phyloP scores from a whole-genome alignment of 2,888 invertebrate genomes.

The Physocephala rufipes region DNA sequence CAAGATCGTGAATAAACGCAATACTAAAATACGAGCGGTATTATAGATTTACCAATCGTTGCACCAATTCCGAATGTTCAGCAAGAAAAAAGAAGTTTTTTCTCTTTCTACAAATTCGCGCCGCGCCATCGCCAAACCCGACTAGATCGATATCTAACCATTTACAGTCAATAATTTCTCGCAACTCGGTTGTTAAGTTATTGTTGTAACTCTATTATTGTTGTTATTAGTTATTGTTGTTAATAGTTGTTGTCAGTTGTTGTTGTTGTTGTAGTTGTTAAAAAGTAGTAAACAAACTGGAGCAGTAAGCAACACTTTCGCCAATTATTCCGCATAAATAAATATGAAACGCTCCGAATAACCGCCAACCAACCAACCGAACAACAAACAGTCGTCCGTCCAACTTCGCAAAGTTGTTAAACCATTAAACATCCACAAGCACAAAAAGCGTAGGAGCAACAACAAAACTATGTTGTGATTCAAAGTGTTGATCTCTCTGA shows the following conservation, averaged over 20 bases:
- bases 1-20: no score
- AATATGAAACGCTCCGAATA: slow-evolving; percentile 38
- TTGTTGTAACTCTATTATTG: no score
- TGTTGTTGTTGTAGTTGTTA: slow-evolving; percentile 11
- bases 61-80: no score
- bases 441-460: slow-evolving; percentile 26
- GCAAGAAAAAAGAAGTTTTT: no score
- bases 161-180: slow-evolving; percentile 22
- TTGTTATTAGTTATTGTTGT: no score
- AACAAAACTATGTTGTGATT: not conserved
- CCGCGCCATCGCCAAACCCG: slow-evolving; percentile 17
- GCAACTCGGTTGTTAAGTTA: no score
- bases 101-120: not conserved
- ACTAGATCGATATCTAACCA: slow-evolving; percentile 8
- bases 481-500: slow-evolving; percentile 24
- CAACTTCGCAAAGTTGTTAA: not conserved
- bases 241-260: not conserved
- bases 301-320: slow-evolving; percentile 44
- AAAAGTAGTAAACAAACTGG: slow-evolving; percentile 20
- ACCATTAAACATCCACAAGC: not conserved
- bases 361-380: slow-evolving; percentile 16
- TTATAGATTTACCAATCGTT: no score
- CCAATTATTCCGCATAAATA: slow-evolving; percentile 46
- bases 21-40: no score
- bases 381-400: no score